Evolutionary conservation across 2,888 invertebrate species (phyloP), one percentile per base, ranked within the genome.

Genomic region (Agrilus cyanescens): DNA sequence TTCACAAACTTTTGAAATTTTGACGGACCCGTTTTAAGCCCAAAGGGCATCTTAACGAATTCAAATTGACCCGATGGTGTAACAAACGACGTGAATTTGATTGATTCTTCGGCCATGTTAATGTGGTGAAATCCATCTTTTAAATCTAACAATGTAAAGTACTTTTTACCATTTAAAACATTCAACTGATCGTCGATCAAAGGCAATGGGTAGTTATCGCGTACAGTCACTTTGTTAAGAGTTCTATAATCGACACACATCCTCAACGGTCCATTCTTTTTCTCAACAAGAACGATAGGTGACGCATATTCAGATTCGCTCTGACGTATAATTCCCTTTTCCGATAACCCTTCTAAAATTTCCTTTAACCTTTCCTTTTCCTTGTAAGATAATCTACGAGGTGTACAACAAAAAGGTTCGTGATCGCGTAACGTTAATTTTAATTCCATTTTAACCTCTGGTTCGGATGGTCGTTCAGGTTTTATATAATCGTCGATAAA

Each of bases 211-310:
- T 46, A 50, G 37, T 46, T 49, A 37, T 48, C 45, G 8, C 31
- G 18, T 5, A 42, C 37, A 3, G 41, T 49, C 12, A 46, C 30
- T 25, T 42, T 50, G 34, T 45, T 50, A 3, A 50, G 29, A 3
- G 43, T 31, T 2, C 51, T 37, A 30, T 42, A 52, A 25, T 51
- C 47, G 7, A 51, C 41, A 36, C 48, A 51, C 47, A 51, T 50
- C 30, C 50, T 37, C 2, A 32, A 5, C n/a, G 41, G 40, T 4
- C 38, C 43, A 16, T 40, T 46, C 44, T 50, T 52, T 38, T 52
- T 49, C 29, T 45, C 43, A 12, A 47, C 47, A 18, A 52, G 37
- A 8, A 50, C 47, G n/a, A 50, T 48, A 4, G 48, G 48, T 10
- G 45, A 45, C 7, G 37, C 40, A 38, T 50, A 49, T 29, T 47